Conservation (phyloP, 2,797 vertebrate species). For the Propithecus perrieri region DNA sequence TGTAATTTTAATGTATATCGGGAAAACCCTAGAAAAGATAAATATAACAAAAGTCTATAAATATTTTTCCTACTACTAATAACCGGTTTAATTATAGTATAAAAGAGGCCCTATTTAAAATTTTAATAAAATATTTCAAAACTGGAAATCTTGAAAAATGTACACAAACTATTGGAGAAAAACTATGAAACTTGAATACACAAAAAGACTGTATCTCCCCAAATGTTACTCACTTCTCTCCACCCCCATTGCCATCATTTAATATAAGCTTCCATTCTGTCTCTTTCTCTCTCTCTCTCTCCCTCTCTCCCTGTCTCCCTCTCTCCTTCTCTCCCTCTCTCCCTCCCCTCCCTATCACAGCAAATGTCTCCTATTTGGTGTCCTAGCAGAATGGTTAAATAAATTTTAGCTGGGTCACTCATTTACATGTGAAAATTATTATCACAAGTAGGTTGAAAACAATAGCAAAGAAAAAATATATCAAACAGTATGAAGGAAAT, state of each 20-base stretch:
- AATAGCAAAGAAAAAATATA: background rate
- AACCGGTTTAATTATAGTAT: background rate
- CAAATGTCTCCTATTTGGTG: background rate
- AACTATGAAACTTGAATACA: background rate
- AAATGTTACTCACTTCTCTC: background rate
- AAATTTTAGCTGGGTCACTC: background rate
- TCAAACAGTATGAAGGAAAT: background rate
- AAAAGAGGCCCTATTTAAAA: background rate
- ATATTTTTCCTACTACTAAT: background rate
- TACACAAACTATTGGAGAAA: background rate
- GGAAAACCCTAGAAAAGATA: background rate
- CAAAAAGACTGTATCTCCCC: background rate
- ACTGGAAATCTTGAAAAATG: background rate
- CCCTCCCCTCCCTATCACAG: background rate
- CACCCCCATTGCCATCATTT: background rate
- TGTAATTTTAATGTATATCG: background rate
- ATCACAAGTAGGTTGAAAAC: background rate
- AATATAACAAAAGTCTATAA: background rate
- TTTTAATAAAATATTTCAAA: background rate
- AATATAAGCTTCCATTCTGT: background rate
- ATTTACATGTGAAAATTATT: background rate
- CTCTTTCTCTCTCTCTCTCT: background rate
- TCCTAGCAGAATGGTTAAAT: background rate
- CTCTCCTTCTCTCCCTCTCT: background rate
- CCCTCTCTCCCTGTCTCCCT: background rate